Evolutionary conservation across 2,888 invertebrate genomes (phyloP).

Genomic region (Acleris holmiana): DNA sequence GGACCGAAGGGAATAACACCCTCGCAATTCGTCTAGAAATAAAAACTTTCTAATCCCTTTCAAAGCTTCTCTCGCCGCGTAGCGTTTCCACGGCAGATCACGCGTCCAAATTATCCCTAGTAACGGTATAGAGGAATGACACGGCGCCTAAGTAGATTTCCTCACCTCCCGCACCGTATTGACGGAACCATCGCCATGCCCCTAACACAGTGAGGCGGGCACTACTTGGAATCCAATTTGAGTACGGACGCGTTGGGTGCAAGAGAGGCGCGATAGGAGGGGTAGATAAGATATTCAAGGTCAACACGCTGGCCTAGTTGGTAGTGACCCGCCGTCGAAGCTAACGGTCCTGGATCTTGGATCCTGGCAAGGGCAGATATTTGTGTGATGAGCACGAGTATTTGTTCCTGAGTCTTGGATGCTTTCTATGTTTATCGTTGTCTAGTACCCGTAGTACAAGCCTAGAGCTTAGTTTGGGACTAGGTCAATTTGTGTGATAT

Average conservation of each 20-base stretch:
- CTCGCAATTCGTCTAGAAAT: background rate
- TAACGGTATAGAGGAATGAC: constrained; percentile 35
- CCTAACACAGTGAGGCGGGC: constrained; percentile 70
- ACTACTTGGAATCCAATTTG: constrained; percentile 80
- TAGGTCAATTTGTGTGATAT: too few relatives aligned
- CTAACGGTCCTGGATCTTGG: too few relatives aligned
- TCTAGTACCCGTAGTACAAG: too few relatives aligned
- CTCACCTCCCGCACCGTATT: constrained; percentile 49
- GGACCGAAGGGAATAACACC: background rate
- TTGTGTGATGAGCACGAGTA: too few relatives aligned
- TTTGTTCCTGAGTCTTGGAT: too few relatives aligned
- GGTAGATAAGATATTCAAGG: background rate
- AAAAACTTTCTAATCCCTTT: background rate
- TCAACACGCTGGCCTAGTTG: too few relatives aligned
- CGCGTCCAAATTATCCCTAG: constrained; percentile 30
- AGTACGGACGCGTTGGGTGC: constrained; percentile 56
- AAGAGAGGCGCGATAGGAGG: constrained; percentile 42
- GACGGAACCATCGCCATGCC: constrained; percentile 59
- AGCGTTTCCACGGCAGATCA: constrained; percentile 12
- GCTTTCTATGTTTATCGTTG: too few relatives aligned
- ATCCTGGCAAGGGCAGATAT: too few relatives aligned
- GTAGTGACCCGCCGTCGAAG: too few relatives aligned
- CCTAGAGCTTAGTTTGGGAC: too few relatives aligned
- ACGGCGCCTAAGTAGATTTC: constrained; percentile 32
- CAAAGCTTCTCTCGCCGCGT: background rate